Conservation (phyloP, 2,888 invertebrate genomes). For the Amphipyra berbera region DNA sequence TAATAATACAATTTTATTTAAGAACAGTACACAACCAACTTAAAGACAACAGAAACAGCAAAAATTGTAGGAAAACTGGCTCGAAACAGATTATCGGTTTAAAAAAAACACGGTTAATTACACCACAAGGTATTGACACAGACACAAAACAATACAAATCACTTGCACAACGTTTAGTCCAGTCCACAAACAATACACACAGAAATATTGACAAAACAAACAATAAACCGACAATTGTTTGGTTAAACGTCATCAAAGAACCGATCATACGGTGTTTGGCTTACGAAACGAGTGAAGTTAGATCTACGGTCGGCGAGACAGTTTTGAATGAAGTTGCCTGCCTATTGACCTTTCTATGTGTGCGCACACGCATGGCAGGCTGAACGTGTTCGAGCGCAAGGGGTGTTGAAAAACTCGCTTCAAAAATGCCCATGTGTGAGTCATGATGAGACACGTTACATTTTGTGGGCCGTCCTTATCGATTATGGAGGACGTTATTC, state of each 20-base stretch:
- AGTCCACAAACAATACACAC: conserved; percentile 65
- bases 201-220: conserved; percentile 85
- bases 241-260: conserved; percentile 79
- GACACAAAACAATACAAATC: conserved; percentile 57
- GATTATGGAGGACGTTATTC: conserved; percentile 8
- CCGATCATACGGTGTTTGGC: conserved; percentile 78
- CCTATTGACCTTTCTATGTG: conserved; percentile 68
- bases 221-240: conserved; percentile 77
- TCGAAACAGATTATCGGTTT: conserved; percentile 32
- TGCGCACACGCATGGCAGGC: conserved; percentile 60
- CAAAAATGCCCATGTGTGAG: conserved; percentile 61
- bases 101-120: conserved; percentile 23
- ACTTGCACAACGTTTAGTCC: conserved; percentile 59
- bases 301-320: conserved; percentile 67
- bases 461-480: conserved; percentile 20
- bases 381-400: conserved; percentile 64
- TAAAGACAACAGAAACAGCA: conserved; percentile 31
- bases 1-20: conserved; percentile 10
- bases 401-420: conserved; percentile 67
- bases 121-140: conserved; percentile 32
- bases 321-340: conserved; percentile 83
- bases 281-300: conserved; percentile 80
- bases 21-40: conserved; percentile 36
- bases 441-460: conserved; percentile 37
- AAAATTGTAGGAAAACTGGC: conserved; percentile 45